Percentiles rank a stretch among this genome's conserved stretches.
Conservation (phyloP, 1,140 invertebrate species). For the Cotesia vestalis region DNA sequence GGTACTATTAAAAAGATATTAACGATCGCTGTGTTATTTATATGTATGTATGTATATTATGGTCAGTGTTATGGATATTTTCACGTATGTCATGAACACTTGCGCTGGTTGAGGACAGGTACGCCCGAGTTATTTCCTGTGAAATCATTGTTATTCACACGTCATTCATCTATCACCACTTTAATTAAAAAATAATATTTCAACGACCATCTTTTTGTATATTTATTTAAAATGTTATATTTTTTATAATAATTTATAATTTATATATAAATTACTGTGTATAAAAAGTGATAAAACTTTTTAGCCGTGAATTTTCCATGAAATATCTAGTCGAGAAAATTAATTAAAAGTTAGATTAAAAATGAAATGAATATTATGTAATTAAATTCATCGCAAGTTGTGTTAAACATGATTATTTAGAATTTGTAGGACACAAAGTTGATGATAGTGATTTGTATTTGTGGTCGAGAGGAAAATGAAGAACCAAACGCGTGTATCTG, state of each 20-base stretch:
- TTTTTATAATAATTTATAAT: too few species aligned
- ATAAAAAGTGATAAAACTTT: too few species aligned
- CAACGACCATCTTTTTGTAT: too few species aligned
- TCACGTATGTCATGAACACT: constrained; percentile 38
- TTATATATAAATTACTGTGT: too few species aligned
- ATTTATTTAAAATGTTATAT: too few species aligned
- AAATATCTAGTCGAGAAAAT: too few species aligned
- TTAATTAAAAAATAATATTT: too few species aligned
- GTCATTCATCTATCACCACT: too few species aligned
- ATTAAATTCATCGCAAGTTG: too few species aligned
- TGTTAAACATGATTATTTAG: neutral
- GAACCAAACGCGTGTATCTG: constrained; percentile 34
- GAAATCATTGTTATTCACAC: constrained; percentile 29
- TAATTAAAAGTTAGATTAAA: too few species aligned
- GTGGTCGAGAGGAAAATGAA: constrained; percentile 42
- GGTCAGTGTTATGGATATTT: constrained; percentile 24
- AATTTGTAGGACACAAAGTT: neutral
- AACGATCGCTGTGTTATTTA: neutral
- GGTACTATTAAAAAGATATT: neutral
- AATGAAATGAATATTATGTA: too few species aligned
- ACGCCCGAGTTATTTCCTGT: constrained; percentile 40
- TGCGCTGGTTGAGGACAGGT: constrained; percentile 36
- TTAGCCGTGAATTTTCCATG: too few species aligned
- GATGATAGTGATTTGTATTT: constrained; percentile 58
- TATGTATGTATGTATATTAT: constrained; percentile 1